Conservation (phyloP, 2,113 vertebrate species). For the Grantiella picta region DNA sequence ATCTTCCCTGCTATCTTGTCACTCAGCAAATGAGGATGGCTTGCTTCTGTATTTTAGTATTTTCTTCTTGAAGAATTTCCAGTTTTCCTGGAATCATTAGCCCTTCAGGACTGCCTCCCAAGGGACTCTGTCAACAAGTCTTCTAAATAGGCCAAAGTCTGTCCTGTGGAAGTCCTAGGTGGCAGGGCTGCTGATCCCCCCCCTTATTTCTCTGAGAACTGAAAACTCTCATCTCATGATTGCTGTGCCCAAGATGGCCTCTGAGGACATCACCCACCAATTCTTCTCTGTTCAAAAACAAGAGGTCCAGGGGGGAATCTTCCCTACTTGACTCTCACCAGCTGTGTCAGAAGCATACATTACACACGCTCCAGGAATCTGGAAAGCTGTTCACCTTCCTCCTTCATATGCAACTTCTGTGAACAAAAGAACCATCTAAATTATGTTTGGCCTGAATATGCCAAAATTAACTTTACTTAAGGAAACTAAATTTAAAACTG, state of each 20-base stretch:
- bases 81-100: background rate
- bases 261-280: background rate
- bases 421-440: background rate
- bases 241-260: background rate
- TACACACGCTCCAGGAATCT: background rate
- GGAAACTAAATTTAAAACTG: background rate
- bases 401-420: background rate
- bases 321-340: background rate
- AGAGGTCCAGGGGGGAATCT: background rate
- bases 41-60: background rate
- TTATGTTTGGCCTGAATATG: background rate
- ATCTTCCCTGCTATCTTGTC: accelerated
- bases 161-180: background rate
- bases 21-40: background rate
- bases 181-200: background rate
- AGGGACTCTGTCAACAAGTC: background rate
- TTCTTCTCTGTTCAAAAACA: background rate
- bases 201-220: background rate
- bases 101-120: background rate
- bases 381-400: background rate
- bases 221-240: background rate
- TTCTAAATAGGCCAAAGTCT: background rate
- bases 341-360: background rate
- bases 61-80: background rate
- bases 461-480: background rate